Conservation (phyloP, 2,113 vertebrate species). For the Crotalus tigris region DNA sequence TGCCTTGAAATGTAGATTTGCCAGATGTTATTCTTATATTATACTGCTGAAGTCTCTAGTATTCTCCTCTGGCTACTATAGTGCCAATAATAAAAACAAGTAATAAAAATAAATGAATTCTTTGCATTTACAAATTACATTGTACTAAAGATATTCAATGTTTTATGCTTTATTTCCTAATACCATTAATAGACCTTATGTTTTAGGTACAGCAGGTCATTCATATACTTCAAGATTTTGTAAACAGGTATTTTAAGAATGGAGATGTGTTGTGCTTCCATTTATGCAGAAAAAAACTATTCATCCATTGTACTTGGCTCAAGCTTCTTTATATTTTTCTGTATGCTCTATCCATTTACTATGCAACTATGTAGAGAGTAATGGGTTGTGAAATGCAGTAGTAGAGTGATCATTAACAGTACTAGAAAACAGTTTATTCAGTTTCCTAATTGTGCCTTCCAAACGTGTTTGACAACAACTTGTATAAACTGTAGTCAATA, state of each 20-base stretch:
- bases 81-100: slow-evolving; percentile 20
- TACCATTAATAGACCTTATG: background rate
- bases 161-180: slow-evolving; percentile 1
- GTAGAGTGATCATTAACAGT: background rate
- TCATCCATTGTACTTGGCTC: background rate
- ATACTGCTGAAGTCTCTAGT: slow-evolving; percentile 21
- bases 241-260: background rate
- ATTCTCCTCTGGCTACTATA: background rate
- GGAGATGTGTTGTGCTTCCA: background rate
- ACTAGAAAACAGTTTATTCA: background rate
- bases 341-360: background rate
- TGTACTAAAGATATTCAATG: slow-evolving; percentile 7
- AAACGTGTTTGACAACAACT: background rate
- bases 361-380: background rate
- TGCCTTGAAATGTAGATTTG: slow-evolving; percentile 52
- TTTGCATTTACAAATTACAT: background rate
- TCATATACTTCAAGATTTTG: background rate
- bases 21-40: slow-evolving; percentile 47
- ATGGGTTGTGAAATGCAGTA: background rate
- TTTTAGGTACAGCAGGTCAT: background rate
- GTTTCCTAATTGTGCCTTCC: background rate
- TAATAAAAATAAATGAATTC: slow-evolving; percentile 36
- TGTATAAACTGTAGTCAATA: background rate
- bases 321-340: background rate
- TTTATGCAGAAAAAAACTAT: background rate